Evolutionary conservation across 2,113 vertebrate genomes (phyloP).

Genomic region (Poicephalus gulielmi): DNA sequence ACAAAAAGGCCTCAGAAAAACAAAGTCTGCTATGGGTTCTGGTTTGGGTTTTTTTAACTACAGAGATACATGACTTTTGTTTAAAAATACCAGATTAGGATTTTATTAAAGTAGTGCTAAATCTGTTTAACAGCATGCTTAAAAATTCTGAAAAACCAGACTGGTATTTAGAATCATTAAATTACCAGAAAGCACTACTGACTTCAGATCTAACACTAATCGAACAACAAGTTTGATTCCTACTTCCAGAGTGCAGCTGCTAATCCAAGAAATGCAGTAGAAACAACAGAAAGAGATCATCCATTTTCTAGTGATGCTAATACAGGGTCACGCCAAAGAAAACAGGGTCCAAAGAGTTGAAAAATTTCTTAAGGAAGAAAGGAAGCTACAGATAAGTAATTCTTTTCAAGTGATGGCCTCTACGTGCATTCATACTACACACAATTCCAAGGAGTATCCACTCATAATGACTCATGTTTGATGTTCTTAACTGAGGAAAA

Average conservation of each 20-base stretch:
- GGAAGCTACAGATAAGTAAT: not conserved
- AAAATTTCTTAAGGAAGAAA: not conserved
- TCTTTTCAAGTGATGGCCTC: not conserved
- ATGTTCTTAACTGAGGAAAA: not conserved
- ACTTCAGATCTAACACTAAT: not conserved
- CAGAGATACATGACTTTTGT: not conserved
- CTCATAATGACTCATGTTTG: not conserved
- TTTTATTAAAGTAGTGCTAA: not conserved
- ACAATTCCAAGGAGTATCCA: not conserved
- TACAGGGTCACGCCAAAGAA: not conserved
- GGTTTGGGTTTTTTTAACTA: not conserved
- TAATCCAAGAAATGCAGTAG: not conserved
- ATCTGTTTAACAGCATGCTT: not conserved
- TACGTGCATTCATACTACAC: not conserved
- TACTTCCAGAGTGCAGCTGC: not conserved
- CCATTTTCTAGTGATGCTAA: not conserved
- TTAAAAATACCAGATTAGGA: not conserved
- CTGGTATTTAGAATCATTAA: not conserved
- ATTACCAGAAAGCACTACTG: not conserved
- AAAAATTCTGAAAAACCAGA: not conserved
- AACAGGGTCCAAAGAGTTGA: not conserved
- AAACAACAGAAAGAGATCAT: not conserved
- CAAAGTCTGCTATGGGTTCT: not conserved
- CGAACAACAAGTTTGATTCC: not conserved
- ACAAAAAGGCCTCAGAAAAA: not conserved